Evolutionary conservation across 1,140 invertebrate species (phyloP), one percentile per base, ranked within the genome.

Genomic region (Drosophila aff.): DNA sequence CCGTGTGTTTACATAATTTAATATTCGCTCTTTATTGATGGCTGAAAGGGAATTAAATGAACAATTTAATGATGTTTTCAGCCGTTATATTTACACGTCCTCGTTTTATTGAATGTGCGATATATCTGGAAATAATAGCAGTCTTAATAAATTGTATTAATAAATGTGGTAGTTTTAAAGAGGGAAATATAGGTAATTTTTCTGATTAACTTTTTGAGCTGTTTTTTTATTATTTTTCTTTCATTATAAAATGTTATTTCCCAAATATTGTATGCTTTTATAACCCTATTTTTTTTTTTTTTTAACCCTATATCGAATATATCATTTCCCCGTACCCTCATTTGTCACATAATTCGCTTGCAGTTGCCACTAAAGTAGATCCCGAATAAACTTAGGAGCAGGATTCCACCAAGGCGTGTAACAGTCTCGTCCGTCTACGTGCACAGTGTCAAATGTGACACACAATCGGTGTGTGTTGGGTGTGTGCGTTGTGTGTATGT

Each of bases 391-490:
- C 63, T 77, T 68, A 61, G 77, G 66, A 68, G 82, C 66, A 62
- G 62, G 63, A 84, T 63, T 65, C 60, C 61, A 47, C 67, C 52
- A 58, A 71, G 21, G 82, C 82, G 78, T 78, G 82, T 74, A 78
- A 84, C 40, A 81, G 82, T 85, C 63, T 74, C 81, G 77, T 84
- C 60, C 81, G 23, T 47, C 55, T 67, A 84, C 81, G 81, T 84
- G 81, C 50, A 10, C 72, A 84, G 67, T 87, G 59, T 79, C 76
- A 82, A 82, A 64, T 86, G 63, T 78, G 64, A 69, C 67, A 62
- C 62, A 76, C 61, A 53, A 21, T 64, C 36, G 65, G 23, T n/a
- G 44, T 75, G 18, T 46, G 44, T 44, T 16, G 16, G 21, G 33
- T 36, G 52, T 15, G 15, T 53, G 33, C 9, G 36, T 28, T 10